Evolutionary conservation across 2,888 invertebrate genomes (phyloP).

Genomic region (Cyrtodaria siliqua): DNA sequence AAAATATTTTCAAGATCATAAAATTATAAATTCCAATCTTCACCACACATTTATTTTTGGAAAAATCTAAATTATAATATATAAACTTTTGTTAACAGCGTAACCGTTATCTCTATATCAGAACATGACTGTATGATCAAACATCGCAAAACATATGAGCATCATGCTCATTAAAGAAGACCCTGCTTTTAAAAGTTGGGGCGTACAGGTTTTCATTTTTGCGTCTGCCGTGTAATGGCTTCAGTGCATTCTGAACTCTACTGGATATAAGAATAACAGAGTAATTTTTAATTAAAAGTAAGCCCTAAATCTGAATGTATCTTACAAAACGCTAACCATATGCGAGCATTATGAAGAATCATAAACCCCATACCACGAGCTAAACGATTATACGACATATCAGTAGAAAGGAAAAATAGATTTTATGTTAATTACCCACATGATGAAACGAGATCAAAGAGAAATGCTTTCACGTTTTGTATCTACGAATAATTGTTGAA

Average conservation of each 20-base stretch:
- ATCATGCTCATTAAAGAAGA: conserved; percentile 32
- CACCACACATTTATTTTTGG: too few species aligned
- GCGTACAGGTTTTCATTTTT: conserved; percentile 41
- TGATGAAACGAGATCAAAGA: conserved; percentile 66
- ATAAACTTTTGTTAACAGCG: too few species aligned
- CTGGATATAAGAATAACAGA: conserved; percentile 59
- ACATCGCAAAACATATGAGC: conserved; percentile 45
- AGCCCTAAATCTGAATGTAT: conserved; percentile 62
- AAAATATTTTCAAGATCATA: too few species aligned
- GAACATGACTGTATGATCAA: conserved; percentile 56
- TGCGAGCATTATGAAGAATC: conserved; percentile 45
- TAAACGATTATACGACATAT: conserved; percentile 58
- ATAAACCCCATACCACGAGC: conserved; percentile 52
- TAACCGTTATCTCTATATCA: conserved; percentile 20
- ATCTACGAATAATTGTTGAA: conserved; percentile 59
- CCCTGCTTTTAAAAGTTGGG: conserved; percentile 20
- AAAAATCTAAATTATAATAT: too few species aligned
- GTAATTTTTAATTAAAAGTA: conserved; percentile 67
- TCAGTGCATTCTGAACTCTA: conserved; percentile 55
- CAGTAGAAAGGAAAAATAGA: conserved; percentile 60
- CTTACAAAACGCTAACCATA: conserved; percentile 57
- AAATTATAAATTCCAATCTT: too few species aligned
- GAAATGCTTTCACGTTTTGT: conserved; percentile 34
- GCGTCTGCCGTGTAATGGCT: conserved; percentile 56
- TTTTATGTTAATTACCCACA: conserved; percentile 62